A percentile compares a stretch with the other conserved stretches of the same genome.
Conservation (phyloP, 2,888 invertebrate species). For the Melitaea athalia region DNA sequence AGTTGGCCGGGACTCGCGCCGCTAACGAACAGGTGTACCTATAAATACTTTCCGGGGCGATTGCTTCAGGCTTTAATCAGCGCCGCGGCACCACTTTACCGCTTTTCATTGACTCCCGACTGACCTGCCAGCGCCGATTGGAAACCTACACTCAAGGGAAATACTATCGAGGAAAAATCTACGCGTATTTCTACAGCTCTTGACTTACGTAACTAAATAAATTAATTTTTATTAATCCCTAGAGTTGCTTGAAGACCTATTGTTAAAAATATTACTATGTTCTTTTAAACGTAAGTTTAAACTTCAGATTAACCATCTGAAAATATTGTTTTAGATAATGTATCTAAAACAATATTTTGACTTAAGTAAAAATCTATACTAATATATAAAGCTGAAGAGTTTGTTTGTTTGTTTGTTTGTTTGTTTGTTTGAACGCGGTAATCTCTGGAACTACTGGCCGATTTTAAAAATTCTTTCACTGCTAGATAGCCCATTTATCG, state of each 20-base stretch:
- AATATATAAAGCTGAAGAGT: too few relatives aligned
- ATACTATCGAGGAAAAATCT: slow-evolving; percentile 67
- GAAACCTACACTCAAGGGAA: slow-evolving; percentile 74
- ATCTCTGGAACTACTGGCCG: too few relatives aligned
- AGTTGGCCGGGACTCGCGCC: slow-evolving; percentile 77
- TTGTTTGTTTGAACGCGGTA: too few relatives aligned
- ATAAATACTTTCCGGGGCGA: slow-evolving; percentile 81
- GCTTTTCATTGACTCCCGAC: slow-evolving; percentile 79
- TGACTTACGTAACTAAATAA: slow-evolving; percentile 43
- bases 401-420: too few relatives aligned
- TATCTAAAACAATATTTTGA: not conserved
- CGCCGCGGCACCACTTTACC: slow-evolving; percentile 78
- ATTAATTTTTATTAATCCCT: slow-evolving; percentile 46
- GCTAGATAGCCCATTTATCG: too few relatives aligned
- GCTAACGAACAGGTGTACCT: slow-evolving; percentile 82
- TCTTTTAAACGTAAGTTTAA: not conserved
- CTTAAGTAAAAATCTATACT: too few relatives aligned
- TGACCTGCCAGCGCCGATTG: slow-evolving; percentile 76
- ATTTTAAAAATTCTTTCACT: too few relatives aligned
- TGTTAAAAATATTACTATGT: slow-evolving; percentile 16
- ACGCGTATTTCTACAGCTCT: slow-evolving; percentile 60
- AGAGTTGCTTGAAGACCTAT: slow-evolving; percentile 38
- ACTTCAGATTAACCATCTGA: not conserved
- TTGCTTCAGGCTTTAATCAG: slow-evolving; percentile 82
- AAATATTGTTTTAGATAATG: not conserved